phyloP scores from a whole-genome alignment of 2,113 vertebrate genomes.

The Calonectris borealis region DNA sequence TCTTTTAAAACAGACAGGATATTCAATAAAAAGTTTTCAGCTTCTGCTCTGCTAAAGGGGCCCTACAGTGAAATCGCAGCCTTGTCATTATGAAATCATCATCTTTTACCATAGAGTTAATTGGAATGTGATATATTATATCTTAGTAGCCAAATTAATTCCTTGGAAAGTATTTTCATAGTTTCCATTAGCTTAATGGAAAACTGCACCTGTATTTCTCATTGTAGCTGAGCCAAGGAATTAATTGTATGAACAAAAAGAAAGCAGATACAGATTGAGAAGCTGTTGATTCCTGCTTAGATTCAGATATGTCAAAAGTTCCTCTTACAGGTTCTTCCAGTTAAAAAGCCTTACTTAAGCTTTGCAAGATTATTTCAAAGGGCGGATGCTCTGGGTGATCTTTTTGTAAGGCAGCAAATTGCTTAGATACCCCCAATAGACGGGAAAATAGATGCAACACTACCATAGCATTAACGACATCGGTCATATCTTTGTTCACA shows the following conservation, averaged over 20 bases:
- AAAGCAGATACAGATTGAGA: background rate
- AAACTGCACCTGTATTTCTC: constrained; percentile 34
- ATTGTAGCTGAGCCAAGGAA: constrained; percentile 32
- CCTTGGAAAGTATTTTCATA: constrained; percentile 55
- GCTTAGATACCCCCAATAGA: background rate
- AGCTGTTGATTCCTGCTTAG: background rate
- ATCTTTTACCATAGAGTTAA: constrained; percentile 45
- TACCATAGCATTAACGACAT: background rate
- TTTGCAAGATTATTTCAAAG: background rate
- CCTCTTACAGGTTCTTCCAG: background rate
- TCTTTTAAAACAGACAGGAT: background rate
- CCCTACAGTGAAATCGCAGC: background rate
- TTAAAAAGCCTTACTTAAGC: background rate
- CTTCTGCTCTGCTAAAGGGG: background rate
- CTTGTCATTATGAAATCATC: constrained; percentile 49
- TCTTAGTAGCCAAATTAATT: constrained; percentile 51
- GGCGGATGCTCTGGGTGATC: background rate
- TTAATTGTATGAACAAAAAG: constrained; percentile 19
- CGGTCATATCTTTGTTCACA: background rate
- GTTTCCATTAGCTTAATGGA: constrained; percentile 66
- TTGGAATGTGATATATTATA: constrained; percentile 53
- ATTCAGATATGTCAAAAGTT: background rate
- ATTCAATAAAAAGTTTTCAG: constrained; percentile 30
- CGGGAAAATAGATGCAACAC: background rate
- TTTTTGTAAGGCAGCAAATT: background rate